Percentiles rank a stretch among this genome's conserved stretches.
phyloP scores from a whole-genome alignment of 1,140 invertebrate species.

The Globodera rostochiensis region DNA sequence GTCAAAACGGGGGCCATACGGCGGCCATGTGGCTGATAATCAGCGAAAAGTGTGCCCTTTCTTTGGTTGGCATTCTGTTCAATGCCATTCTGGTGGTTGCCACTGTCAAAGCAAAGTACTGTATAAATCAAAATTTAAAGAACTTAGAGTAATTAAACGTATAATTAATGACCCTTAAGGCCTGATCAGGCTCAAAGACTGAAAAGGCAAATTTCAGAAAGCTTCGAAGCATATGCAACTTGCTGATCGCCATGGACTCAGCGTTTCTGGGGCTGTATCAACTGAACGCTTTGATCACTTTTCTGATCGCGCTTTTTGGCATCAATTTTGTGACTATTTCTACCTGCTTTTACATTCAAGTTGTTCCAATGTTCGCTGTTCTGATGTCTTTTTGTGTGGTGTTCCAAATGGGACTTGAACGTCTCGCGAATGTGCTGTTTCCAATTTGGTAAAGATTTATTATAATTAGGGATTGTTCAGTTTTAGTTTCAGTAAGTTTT shows the following conservation, averaged over 20 bases:
- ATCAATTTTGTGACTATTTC: neutral
- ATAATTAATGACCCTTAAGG: no score
- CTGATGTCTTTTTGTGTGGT: neutral
- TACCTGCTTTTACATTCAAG: neutral
- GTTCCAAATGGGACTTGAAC: neutral
- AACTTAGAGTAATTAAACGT: no score
- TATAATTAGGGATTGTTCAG: no score
- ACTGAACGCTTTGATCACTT: neutral
- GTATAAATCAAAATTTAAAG: no score
- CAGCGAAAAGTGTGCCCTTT: neutral
- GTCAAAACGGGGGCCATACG: neutral
- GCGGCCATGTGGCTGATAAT: neutral
- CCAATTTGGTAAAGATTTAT: neutral
- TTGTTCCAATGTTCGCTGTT: neutral
- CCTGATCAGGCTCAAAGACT: no score
- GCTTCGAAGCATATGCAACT: neutral
- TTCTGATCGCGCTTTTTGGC: neutral
- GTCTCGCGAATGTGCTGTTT: neutral
- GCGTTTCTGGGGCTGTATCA: neutral
- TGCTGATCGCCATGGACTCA: slow-evolving; percentile 1
- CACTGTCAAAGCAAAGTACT: neutral
- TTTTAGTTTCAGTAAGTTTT: no score
- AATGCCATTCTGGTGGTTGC: neutral
- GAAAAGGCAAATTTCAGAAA: neutral
- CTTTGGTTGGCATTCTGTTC: neutral